Percentiles rank a stretch among this genome's conserved stretches.
These are phyloP conservation scores for Pelusios castaneus DNA, from an alignment of 2,113 vertebrate species.

Conservation along the genomic window DNA sequence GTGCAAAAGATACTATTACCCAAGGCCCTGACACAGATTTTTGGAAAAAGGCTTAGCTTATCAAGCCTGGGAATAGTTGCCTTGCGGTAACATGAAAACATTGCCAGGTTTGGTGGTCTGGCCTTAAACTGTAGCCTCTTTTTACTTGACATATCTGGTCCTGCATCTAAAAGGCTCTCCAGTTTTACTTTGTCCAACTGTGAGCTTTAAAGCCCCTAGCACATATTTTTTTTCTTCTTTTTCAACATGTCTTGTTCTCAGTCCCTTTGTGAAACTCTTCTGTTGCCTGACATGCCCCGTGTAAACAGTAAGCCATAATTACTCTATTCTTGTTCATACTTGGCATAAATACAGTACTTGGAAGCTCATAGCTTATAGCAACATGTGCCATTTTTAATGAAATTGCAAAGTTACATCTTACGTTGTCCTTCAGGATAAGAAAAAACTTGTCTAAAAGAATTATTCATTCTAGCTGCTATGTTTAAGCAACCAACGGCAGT, in stretches of 20 bases:
- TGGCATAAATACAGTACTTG: slow-evolving; percentile 67
- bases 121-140: slow-evolving; percentile 56
- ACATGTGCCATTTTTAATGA: slow-evolving; percentile 65
- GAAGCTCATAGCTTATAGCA: slow-evolving; percentile 60
- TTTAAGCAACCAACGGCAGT: not conserved
- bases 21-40: slow-evolving; percentile 25
- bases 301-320: slow-evolving; percentile 65
- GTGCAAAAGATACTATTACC: slow-evolving; percentile 10
- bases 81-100: slow-evolving; percentile 37
- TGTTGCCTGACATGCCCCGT: slow-evolving; percentile 64
- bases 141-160: slow-evolving; percentile 49
- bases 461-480: not conserved
- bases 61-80: slow-evolving; percentile 45
- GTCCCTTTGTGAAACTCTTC: slow-evolving; percentile 61
- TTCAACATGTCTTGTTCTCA: slow-evolving; percentile 45
- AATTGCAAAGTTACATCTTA: slow-evolving; percentile 42
- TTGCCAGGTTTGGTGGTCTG: slow-evolving; percentile 50
- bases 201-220: slow-evolving; percentile 64
- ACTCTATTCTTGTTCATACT: slow-evolving; percentile 59
- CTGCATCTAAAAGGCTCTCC: slow-evolving; percentile 56
- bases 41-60: slow-evolving; percentile 14
- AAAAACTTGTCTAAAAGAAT: slow-evolving; percentile 43
- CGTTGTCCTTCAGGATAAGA: slow-evolving; percentile 61
- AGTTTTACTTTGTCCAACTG: slow-evolving; percentile 52
- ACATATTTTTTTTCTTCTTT: slow-evolving; percentile 26